phyloP scores from a whole-genome alignment of 1,140 invertebrate genomes.

The Asobara japonica region DNA sequence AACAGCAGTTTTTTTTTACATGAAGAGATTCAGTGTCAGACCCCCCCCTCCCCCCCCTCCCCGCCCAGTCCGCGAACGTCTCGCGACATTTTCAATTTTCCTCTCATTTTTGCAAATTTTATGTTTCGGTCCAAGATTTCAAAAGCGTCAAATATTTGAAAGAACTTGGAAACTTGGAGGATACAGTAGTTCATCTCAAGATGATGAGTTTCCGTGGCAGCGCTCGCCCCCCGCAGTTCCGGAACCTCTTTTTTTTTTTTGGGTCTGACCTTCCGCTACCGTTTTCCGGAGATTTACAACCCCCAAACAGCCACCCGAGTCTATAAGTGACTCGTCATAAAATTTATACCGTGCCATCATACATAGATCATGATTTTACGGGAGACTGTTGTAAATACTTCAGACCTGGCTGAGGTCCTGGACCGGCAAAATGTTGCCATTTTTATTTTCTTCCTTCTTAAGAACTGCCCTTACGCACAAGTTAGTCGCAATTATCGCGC shows the following conservation, averaged over 20 bases:
- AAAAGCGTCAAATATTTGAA: too few relatives aligned
- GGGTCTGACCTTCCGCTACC: constrained; percentile 1
- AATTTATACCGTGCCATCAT: constrained; percentile 42
- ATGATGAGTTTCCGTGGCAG: too few relatives aligned
- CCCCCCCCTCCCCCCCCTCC: too few relatives aligned
- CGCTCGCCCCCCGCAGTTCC: not conserved
- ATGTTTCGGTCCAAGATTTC: too few relatives aligned
- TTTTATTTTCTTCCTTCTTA: not conserved
- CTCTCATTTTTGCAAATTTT: too few relatives aligned
- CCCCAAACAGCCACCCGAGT: not conserved
- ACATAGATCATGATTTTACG: constrained; percentile 41
- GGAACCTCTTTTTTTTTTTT: not conserved
- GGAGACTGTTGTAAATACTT: constrained; percentile 39
- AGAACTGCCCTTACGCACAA: not conserved
- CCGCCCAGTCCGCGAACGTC: too few relatives aligned
- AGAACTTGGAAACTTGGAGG: too few relatives aligned
- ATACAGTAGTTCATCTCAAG: not conserved
- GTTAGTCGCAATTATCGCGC: not conserved
- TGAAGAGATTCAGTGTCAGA: too few relatives aligned
- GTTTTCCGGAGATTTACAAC: constrained; percentile 28
- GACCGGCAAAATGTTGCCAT: constrained; percentile 11
- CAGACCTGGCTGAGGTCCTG: not conserved
- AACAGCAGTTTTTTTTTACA: too few relatives aligned
- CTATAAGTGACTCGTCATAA: constrained; percentile 30
- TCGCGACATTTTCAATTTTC: too few relatives aligned